phyloP scores from a whole-genome alignment of 2,113 vertebrate genomes.

The Fregata magnificens region DNA sequence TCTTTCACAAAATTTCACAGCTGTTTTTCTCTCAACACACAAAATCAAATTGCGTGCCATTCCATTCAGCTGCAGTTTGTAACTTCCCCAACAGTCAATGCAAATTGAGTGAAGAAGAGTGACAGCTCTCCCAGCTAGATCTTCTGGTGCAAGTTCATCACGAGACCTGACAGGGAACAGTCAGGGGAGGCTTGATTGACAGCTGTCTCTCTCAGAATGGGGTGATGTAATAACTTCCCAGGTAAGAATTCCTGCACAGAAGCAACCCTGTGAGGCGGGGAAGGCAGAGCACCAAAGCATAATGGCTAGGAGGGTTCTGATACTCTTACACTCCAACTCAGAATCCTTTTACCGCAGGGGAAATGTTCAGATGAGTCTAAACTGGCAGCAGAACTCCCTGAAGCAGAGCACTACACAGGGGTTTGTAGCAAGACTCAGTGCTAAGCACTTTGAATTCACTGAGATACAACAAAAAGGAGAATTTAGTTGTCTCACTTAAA shows the following conservation, averaged over 20 bases:
- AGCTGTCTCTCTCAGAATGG: background rate
- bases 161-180: accelerated
- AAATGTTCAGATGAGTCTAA: background rate
- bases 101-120: background rate
- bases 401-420: background rate
- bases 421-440: background rate
- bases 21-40: background rate
- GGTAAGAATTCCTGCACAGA: background rate
- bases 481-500: background rate
- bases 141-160: background rate
- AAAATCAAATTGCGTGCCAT: background rate
- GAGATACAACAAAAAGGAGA: background rate
- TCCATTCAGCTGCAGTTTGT: background rate
- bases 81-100: background rate
- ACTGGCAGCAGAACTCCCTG: background rate
- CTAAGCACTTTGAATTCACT: background rate
- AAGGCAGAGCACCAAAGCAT: background rate
- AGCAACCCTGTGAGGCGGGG: background rate
- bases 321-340: background rate
- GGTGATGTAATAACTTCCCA: background rate
- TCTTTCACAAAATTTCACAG: background rate
- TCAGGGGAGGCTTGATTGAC: background rate
- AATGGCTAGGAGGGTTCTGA: background rate
- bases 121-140: background rate
- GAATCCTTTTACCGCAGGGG: background rate